Evolutionary conservation across 2,888 invertebrate genomes (phyloP), one percentile per base, ranked within the genome.

Genomic region (Oligia latruncula): DNA sequence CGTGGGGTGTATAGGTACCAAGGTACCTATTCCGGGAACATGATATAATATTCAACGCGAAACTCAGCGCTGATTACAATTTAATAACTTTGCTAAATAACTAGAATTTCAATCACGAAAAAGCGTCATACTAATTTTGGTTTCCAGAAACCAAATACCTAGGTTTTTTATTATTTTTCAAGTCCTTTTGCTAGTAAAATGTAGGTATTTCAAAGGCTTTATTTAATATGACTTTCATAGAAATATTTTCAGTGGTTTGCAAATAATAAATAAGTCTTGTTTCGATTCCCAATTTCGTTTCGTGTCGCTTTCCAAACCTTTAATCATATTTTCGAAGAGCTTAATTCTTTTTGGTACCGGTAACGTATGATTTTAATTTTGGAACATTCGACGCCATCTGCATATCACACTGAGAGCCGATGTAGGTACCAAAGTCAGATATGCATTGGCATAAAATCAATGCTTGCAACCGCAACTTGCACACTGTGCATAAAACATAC

Each of bases 71-170:
- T 71, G 68, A 81, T 72, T 72, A 74, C 0, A 40, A 40, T 40
- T 40, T 40, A 74, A 81, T 77, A n/a, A 73, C 58, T 74, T 82
- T 35, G 4, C 23, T 43, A 73, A 78, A 23, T 52, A 67, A 35
- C 71, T 40, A 46, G 43, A 82, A 75, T 49, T 74, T 70, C 55
- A 71, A 79, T 67, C 40, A 79, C n/a, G 49, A 77, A 72, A 78
- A 67, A 64, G 49, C 52, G 60, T n/a, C 43, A n/a, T 67, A 43
- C 35, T 83, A 29, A 46, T 3, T 67, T 64, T 17, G 29, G 23
- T 74, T 78, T 67, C 11, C 64, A 64, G 40, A 64, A 68, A 58
- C 23, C 40, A 40, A 40, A 40, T 40, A 29, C 29, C 29, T 29
- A 40, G 40, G 5, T 40, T 40, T 40, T 40, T 40, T 40, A 40